phyloP scores from a whole-genome alignment of 2,113 vertebrate species.

The Archocentrus centrarchus region DNA sequence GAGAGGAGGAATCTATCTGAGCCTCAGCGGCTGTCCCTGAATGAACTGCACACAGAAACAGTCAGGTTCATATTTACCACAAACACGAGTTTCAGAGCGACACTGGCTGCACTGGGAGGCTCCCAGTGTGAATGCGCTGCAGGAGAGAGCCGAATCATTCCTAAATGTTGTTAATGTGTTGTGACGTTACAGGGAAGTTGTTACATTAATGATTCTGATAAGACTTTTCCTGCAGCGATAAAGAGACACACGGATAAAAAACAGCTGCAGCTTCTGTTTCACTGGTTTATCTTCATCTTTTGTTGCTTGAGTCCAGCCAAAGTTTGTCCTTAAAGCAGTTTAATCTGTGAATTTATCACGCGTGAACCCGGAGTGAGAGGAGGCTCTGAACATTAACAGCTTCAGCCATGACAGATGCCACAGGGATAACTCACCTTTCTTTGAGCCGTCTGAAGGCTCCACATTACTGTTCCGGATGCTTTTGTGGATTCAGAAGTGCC shows the following conservation, averaged over 20 bases:
- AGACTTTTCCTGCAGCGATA: conserved; percentile 26
- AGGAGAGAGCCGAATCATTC: neutral
- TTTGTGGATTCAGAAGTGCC: too few relatives aligned
- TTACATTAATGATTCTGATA: neutral
- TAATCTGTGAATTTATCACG: neutral
- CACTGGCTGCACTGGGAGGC: neutral
- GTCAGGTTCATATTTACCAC: neutral
- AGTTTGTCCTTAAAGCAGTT: neutral
- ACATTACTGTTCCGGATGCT: too few relatives aligned
- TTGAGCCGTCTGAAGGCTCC: neutral
- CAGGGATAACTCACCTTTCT: neutral
- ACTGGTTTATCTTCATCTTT: neutral
- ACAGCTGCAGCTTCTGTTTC: neutral
- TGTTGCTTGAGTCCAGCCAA: neutral
- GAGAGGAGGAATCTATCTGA: neutral
- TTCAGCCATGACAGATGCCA: too few relatives aligned
- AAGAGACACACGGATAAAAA: conserved; percentile 6
- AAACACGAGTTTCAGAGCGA: neutral
- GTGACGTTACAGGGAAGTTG: conserved; percentile 1
- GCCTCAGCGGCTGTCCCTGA: conserved; percentile 6
- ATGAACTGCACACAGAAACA: neutral
- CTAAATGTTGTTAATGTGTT: neutral
- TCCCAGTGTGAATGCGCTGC: neutral
- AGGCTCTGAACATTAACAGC: neutral
- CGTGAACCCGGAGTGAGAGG: neutral